Conservation (phyloP, 2,797 vertebrate species). For the Psittacula echo region DNA sequence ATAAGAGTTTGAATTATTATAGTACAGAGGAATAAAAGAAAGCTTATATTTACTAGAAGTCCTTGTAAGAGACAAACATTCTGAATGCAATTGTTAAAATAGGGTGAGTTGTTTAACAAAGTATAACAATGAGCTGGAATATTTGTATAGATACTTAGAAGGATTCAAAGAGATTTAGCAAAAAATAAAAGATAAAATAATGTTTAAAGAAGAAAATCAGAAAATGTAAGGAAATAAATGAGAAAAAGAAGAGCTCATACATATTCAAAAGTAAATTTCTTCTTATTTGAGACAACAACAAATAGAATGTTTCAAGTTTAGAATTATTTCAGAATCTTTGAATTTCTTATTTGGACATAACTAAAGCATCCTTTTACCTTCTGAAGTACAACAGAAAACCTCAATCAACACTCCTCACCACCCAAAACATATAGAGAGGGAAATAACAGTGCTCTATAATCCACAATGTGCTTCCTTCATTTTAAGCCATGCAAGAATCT, state of each 20-base stretch:
- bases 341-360: background rate
- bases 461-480: constrained; percentile 31
- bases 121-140: background rate
- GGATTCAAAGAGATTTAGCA: background rate
- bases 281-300: background rate
- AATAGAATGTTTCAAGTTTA: background rate
- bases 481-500: constrained; percentile 23
- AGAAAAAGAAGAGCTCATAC: background rate
- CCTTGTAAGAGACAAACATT: background rate
- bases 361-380: background rate
- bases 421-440: background rate
- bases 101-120: background rate
- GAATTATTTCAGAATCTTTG: background rate
- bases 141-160: background rate
- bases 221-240: background rate
- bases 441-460: constrained; percentile 45
- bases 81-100: background rate
- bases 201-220: background rate
- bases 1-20: background rate
- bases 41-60: background rate
- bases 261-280: background rate
- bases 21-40: background rate
- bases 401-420: background rate
- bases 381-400: background rate
- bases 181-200: background rate